Conservation (phyloP, 1,140 invertebrate genomes). For the Drosophila trapezifrons region DNA sequence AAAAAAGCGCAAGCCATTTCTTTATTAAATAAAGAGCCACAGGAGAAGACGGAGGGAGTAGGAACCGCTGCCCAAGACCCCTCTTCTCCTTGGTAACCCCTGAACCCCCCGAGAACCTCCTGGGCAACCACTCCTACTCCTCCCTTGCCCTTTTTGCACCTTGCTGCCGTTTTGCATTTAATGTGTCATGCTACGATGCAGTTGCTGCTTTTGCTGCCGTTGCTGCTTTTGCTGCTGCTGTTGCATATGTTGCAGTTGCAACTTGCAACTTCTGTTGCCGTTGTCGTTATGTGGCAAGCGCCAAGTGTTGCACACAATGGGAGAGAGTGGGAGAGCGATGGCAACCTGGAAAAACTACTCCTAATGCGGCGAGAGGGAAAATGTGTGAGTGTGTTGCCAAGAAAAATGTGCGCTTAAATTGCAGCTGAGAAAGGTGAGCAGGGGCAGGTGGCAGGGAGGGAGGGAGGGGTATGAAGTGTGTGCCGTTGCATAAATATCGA, state of each 20-base stretch:
- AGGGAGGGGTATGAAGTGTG: conserved; percentile 58
- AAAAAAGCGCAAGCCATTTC: conserved; percentile 66
- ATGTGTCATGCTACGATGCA: conserved; percentile 80
- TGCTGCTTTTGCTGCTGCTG: conserved; percentile 40
- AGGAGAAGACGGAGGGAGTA: conserved; percentile 18
- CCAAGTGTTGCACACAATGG: conserved; percentile 79
- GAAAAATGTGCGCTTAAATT: conserved; percentile 81
- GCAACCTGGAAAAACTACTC: conserved; percentile 74
- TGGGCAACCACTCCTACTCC: not conserved
- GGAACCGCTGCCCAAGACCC: conserved; percentile 31
- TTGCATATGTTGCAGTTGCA: conserved; percentile 76
- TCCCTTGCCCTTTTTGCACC: conserved; percentile 27
- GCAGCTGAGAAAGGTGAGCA: conserved; percentile 44
- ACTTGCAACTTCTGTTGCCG: conserved; percentile 60
- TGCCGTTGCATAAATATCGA: conserved; percentile 82
- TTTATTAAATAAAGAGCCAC: conserved; percentile 76
- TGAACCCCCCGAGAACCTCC: conserved; percentile 2
- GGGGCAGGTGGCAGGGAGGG: conserved; percentile 2
- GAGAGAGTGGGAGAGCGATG: conserved; percentile 20
- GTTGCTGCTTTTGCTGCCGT: conserved; percentile 49
- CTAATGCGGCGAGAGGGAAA: conserved; percentile 66
- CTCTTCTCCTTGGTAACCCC: too few species aligned
- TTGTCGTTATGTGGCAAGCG: conserved; percentile 79
- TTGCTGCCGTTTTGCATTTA: conserved; percentile 76
- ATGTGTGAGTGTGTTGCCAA: conserved; percentile 67